Evolutionary conservation across 2,113 vertebrate genomes (phyloP).

Genomic region (Alexandromys fortis): DNA sequence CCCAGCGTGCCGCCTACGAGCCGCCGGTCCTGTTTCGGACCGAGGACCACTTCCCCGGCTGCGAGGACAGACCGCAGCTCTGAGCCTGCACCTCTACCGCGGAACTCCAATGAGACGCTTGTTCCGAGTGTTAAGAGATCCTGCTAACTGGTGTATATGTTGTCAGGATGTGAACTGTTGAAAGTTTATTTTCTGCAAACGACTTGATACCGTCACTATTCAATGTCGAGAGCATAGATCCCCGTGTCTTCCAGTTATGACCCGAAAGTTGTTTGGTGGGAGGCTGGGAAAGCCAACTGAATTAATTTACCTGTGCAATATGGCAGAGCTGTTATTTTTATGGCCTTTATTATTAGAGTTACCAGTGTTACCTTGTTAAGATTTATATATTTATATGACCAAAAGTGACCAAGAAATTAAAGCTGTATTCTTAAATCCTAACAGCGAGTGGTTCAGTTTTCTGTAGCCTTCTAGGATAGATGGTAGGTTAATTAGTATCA

Average conservation of each 20-base stretch:
- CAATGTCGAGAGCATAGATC: not conserved
- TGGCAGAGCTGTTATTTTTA: not conserved
- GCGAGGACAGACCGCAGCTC: slow-evolving; percentile 81
- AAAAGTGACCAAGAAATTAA: slow-evolving; percentile 21
- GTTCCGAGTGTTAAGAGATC: not conserved
- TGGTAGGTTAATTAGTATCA: not conserved
- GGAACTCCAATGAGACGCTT: not conserved
- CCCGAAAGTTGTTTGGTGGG: not conserved
- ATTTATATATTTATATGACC: slow-evolving; percentile 33
- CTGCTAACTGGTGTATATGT: slow-evolving; percentile 14
- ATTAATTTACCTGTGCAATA: not conserved
- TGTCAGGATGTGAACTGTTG: slow-evolving; percentile 24
- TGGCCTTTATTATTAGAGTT: slow-evolving; percentile 35
- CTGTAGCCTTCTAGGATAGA: not conserved
- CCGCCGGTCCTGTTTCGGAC: slow-evolving; percentile 93
- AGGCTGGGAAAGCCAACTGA: not conserved
- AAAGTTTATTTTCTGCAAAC: slow-evolving; percentile 57
- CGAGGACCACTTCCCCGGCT: slow-evolving; percentile 92
- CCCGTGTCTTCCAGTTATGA: slow-evolving; percentile 53
- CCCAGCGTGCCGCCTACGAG: slow-evolving; percentile 85
- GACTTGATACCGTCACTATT: not conserved
- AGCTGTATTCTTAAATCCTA: not conserved
- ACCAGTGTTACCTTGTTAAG: slow-evolving; percentile 42
- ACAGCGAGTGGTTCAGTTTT: not conserved
- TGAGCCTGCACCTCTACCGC: not conserved